These are phyloP conservation scores for Agrypnus murinus DNA, from an alignment of 2,888 invertebrate genomes.

Conservation along the genomic window DNA sequence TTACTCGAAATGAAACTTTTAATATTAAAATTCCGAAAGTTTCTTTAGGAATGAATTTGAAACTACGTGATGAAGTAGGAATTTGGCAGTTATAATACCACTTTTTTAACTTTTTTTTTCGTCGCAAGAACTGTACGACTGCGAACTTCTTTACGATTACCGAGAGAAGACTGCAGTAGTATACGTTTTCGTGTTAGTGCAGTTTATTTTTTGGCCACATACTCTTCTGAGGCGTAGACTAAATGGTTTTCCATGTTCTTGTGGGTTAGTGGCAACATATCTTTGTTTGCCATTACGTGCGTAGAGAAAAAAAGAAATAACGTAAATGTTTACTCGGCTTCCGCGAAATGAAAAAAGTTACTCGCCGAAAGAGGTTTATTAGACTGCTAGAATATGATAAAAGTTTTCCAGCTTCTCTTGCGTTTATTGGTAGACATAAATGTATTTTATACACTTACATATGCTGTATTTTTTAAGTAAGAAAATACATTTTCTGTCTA, in stretches of 20 bases:
- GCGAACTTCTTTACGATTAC: conserved; percentile 40
- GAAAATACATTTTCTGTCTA: too few relatives aligned
- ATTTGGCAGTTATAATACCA: conserved; percentile 21
- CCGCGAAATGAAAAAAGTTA: conserved; percentile 57
- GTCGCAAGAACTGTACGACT: too few relatives aligned
- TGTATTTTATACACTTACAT: conserved; percentile 40
- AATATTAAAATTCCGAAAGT: conserved; percentile 43
- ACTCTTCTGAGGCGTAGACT: conserved; percentile 52
- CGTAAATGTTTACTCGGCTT: conserved; percentile 56
- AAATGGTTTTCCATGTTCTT: conserved; percentile 62
- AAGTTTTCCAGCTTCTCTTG: conserved; percentile 53
- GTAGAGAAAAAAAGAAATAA: conserved; percentile 56
- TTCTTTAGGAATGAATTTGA: conserved; percentile 20
- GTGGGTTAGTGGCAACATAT: conserved; percentile 61
- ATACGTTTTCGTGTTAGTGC: conserved; percentile 45
- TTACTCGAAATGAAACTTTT: conserved; percentile 37
- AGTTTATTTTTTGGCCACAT: conserved; percentile 55
- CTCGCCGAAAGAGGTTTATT: conserved; percentile 54
- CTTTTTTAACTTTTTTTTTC: conserved; percentile 30
- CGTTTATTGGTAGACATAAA: conserved; percentile 49
- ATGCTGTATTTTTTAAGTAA: background rate
- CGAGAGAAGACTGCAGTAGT: conserved; percentile 41
- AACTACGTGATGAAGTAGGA: conserved; percentile 30
- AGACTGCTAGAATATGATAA: conserved; percentile 56
- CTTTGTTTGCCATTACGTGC: conserved; percentile 61